A percentile compares a stretch with the other conserved stretches of the same genome.
Conservation (phyloP, 1,140 invertebrate genomes). For the Charaxes varanes region DNA sequence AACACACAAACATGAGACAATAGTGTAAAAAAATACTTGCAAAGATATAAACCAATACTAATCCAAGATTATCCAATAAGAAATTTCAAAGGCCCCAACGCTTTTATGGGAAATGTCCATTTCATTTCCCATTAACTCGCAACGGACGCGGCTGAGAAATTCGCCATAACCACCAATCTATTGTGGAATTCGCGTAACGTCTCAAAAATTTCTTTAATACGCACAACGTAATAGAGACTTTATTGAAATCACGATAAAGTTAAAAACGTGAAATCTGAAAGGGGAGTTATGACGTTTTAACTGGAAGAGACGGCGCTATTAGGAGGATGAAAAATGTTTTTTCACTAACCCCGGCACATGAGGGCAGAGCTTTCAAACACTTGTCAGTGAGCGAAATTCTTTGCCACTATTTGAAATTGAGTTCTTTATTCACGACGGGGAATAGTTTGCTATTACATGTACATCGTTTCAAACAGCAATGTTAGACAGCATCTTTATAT, state of each 20-base stretch:
- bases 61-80: slow-evolving; percentile 5
- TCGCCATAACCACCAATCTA: slow-evolving; percentile 15
- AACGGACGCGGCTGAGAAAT: slow-evolving; percentile 11
- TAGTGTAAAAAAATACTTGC: too few species aligned
- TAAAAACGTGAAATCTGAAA: slow-evolving; percentile 1
- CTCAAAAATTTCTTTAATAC: slow-evolving; percentile 2
- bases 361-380: slow-evolving; percentile 10
- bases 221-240: not conserved
- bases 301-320: not conserved
- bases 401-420: too few species aligned
- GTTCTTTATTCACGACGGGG: too few species aligned
- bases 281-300: not conserved
- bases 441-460: too few species aligned
- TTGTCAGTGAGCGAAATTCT: too few species aligned
- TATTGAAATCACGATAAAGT: not conserved
- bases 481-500: too few species aligned
- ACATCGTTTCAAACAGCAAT: too few species aligned
- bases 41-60: not conserved
- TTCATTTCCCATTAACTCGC: slow-evolving; percentile 16
- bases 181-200: slow-evolving; percentile 3
- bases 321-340: slow-evolving; percentile 13
- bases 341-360: slow-evolving; percentile 4
- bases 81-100: slow-evolving; percentile 1
- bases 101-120: slow-evolving; percentile 11
- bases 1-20: too few species aligned